Percentiles rank a stretch among this genome's conserved stretches.
Conservation (phyloP, 2,888 invertebrate species). For the Synergus laeviventris region DNA sequence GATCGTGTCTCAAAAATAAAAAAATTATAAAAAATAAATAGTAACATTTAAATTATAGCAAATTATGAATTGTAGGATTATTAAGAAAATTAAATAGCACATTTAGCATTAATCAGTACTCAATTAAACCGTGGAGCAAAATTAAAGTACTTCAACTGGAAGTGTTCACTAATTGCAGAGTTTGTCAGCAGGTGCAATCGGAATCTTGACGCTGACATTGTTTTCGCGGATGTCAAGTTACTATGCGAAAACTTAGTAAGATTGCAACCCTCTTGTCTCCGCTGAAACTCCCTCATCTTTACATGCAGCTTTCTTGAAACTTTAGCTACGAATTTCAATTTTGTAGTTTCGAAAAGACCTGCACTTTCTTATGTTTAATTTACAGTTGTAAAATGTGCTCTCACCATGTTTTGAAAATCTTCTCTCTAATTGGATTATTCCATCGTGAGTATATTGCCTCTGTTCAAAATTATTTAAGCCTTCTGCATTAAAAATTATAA, state of each 20-base stretch:
- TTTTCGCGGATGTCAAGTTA: conserved; percentile 11
- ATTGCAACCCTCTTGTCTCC: conserved; percentile 19
- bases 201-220: conserved; percentile 24
- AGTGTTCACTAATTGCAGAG: conserved; percentile 14
- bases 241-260: conserved; percentile 3
- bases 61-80: too few species aligned
- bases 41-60: not conserved
- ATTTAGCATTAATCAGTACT: not conserved
- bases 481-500: not conserved
- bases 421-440: not conserved
- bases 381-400: not conserved
- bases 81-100: not conserved
- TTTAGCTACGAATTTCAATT: not conserved
- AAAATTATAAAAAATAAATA: not conserved
- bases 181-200: conserved; percentile 22
- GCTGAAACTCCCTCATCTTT: conserved; percentile 1
- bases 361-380: not conserved
- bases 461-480: too few species aligned
- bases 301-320: not conserved
- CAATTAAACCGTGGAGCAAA: conserved; percentile 5
- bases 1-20: too few species aligned
- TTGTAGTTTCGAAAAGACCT: too few species aligned
- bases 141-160: conserved; percentile 11
- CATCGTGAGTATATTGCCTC: too few species aligned
- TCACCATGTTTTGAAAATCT: not conserved